Percentiles rank a stretch among this genome's conserved stretches.
These are phyloP conservation scores for Phrynocephalus versicolor DNA, from an alignment of 2,113 vertebrate genomes.

Conservation along the genomic window DNA sequence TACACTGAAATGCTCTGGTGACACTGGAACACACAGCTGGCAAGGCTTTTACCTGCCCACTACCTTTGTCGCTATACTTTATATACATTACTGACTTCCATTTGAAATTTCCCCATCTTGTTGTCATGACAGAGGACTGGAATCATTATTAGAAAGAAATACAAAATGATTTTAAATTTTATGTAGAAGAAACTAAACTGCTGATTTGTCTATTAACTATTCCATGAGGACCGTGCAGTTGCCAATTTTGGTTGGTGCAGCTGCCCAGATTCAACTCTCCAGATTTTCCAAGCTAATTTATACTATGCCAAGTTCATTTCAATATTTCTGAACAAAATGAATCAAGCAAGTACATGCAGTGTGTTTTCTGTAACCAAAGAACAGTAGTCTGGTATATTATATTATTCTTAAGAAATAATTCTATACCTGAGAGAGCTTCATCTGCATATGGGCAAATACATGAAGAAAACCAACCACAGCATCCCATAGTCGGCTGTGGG, in stretches of 20 bases:
- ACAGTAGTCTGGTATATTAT: background rate
- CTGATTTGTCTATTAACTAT: background rate
- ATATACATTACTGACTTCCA: background rate
- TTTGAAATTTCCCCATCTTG: background rate
- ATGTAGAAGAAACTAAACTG: background rate
- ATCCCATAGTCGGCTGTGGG: slow-evolving; percentile 96
- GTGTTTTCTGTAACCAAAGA: background rate
- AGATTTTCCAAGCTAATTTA: background rate
- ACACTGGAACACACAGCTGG: too few relatives aligned
- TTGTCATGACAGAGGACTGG: too few relatives aligned
- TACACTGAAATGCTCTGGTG: too few relatives aligned
- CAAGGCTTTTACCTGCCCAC: background rate
- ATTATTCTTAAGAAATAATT: background rate
- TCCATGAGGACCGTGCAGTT: background rate
- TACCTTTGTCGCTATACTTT: background rate
- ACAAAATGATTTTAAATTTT: background rate
- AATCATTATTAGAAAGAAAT: too few relatives aligned
- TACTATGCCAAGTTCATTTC: background rate
- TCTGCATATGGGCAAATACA: slow-evolving; percentile 98
- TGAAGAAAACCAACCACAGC: slow-evolving; percentile 97
- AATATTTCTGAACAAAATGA: background rate
- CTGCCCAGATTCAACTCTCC: background rate
- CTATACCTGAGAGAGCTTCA: slow-evolving; percentile 95
- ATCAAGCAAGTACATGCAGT: background rate
- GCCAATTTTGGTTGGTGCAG: background rate